These are phyloP conservation scores for Odontomachus brunneus DNA, from an alignment of 1,140 invertebrate species.

Conservation along the genomic window DNA sequence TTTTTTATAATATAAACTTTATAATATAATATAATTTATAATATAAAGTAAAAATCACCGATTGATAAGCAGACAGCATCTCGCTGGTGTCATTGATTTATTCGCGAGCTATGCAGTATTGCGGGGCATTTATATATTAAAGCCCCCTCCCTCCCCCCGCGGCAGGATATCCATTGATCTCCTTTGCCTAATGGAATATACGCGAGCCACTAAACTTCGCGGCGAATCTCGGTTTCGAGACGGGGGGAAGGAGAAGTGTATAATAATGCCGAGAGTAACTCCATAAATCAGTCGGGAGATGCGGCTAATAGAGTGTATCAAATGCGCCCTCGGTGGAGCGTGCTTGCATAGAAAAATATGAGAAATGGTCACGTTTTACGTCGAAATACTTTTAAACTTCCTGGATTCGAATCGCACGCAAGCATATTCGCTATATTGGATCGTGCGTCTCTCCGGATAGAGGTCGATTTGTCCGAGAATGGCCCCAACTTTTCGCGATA, in stretches of 20 bases:
- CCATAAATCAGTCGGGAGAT: conserved; percentile 81
- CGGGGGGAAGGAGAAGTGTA: conserved; percentile 68
- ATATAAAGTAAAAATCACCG: neutral
- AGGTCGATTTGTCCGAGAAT: conserved; percentile 72
- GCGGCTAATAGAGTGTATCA: conserved; percentile 84
- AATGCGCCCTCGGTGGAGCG: conserved; percentile 78
- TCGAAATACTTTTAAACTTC: conserved; percentile 84
- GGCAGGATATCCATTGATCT: conserved; percentile 66
- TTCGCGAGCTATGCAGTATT: conserved; percentile 20
- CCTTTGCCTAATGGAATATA: conserved; percentile 59
- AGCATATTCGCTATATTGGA: conserved; percentile 75
- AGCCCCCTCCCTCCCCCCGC: no score
- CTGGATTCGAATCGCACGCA: conserved; percentile 77
- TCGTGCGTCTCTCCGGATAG: conserved; percentile 63
- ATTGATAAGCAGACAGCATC: neutral
- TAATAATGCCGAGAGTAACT: conserved; percentile 69
- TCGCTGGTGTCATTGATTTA: neutral
- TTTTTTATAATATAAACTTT: conserved; percentile 16
- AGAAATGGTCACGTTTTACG: conserved; percentile 81
- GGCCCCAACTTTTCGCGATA: conserved; percentile 72
- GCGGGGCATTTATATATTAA: conserved; percentile 49
- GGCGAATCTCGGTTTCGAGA: conserved; percentile 55
- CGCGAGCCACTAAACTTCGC: conserved; percentile 43
- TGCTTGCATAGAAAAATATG: conserved; percentile 80
- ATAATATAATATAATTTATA: neutral